Conservation (phyloP, 2,797 vertebrate genomes). For the Urocyon cinereoargenteus region DNA sequence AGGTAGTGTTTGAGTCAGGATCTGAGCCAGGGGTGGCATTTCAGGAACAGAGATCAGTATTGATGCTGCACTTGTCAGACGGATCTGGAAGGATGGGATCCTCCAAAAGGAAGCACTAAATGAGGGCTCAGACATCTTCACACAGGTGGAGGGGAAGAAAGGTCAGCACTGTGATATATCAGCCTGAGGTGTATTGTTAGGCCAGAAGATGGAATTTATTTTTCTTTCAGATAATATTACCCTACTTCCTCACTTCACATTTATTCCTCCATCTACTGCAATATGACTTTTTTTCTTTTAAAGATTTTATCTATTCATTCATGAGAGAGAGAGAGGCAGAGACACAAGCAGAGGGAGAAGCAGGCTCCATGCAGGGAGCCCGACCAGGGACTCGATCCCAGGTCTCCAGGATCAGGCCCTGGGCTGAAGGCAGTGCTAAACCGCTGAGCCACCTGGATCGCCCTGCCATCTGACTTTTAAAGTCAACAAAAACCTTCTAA, state of each 20-base stretch:
- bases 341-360: too few species aligned
- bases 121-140: neutral
- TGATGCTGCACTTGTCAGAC: neutral
- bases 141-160: neutral
- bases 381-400: too few species aligned
- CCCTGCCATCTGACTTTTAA: neutral
- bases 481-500: neutral
- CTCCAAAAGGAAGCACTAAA: fast-evolving
- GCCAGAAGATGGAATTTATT: constrained; percentile 4
- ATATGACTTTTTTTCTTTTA: neutral
- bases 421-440: too few species aligned
- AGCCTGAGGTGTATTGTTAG: neutral
- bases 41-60: neutral
- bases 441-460: too few species aligned
- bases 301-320: too few species aligned
- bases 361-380: too few species aligned
- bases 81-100: neutral
- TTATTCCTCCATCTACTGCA: neutral
- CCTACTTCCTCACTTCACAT: neutral
- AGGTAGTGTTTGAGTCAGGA: neutral
- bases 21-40: neutral
- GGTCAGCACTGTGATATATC: neutral
- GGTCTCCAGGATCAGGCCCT: too few species aligned
- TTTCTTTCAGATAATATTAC: constrained; percentile 38
- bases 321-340: too few species aligned